Conservation (phyloP, 2,797 vertebrate species). For the Caiman crocodilus region DNA sequence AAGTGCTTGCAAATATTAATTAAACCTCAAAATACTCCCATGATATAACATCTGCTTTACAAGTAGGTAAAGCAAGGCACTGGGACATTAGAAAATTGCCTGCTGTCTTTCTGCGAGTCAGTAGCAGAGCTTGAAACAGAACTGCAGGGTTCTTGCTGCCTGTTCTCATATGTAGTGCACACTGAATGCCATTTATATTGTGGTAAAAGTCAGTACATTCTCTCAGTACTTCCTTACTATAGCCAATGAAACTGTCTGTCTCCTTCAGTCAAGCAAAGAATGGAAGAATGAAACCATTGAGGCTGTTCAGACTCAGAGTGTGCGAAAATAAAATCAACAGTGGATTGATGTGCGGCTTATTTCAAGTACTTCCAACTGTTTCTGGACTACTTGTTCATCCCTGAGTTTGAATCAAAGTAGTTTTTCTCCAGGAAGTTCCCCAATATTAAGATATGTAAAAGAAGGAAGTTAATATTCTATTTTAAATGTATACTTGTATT, state of each 20-base stretch:
- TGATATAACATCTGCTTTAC: constrained; percentile 13
- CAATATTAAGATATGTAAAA: not conserved
- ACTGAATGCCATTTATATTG: not conserved
- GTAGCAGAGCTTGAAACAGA: not conserved
- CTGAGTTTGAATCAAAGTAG: not conserved
- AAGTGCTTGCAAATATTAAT: constrained; percentile 1
- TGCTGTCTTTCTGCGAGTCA: not conserved
- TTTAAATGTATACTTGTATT: not conserved
- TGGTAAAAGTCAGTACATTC: not conserved
- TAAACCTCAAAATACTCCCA: not conserved
- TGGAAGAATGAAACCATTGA: not conserved
- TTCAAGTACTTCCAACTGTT: not conserved
- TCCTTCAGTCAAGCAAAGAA: not conserved
- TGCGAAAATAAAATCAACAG: constrained; percentile 9
- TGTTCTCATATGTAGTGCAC: not conserved
- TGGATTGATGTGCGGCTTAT: not conserved
- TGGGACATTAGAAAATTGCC: not conserved
- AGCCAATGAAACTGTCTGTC: not conserved
- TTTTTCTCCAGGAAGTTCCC: not conserved
- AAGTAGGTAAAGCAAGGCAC: not conserved
- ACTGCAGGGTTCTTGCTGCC: not conserved
- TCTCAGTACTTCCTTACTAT: not conserved
- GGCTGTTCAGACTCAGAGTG: not conserved
- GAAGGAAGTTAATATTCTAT: not conserved
- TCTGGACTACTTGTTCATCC: not conserved